Conservation (phyloP, 2,113 vertebrate species). For the Clupea harengus region DNA sequence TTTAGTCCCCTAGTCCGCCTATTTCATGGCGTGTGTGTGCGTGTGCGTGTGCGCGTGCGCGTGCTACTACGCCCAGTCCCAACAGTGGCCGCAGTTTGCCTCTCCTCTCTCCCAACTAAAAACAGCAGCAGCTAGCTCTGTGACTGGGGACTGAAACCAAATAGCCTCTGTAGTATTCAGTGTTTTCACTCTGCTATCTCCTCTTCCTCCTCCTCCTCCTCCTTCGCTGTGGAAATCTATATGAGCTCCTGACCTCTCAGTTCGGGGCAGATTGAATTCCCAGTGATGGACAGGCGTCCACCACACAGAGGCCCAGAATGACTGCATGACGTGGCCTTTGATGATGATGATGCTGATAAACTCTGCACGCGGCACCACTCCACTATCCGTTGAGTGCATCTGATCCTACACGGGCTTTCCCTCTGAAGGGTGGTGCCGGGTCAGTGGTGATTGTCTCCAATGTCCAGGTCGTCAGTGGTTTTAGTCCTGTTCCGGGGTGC, state of each 20-base stretch:
- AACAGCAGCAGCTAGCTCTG: not conserved
- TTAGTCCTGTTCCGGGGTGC: not conserved
- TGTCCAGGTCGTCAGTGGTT: not conserved
- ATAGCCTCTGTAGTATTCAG: not conserved
- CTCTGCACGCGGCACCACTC: too few relatives aligned
- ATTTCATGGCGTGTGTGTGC: conserved; percentile 19
- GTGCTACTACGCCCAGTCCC: not conserved
- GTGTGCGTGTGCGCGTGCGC: not conserved
- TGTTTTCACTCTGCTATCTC: not conserved
- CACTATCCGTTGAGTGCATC: not conserved
- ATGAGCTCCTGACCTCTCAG: not conserved
- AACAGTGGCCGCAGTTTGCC: not conserved
- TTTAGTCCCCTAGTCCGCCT: not conserved
- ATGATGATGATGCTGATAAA: not conserved
- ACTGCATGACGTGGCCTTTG: not conserved
- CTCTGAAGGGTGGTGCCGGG: too few relatives aligned
- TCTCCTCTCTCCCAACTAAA: not conserved
- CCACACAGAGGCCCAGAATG: not conserved
- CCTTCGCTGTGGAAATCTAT: not conserved
- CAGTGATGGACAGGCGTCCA: not conserved
- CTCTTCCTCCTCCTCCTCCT: not conserved
- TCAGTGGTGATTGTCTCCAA: too few relatives aligned
- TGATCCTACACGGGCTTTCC: too few relatives aligned
- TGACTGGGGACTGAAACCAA: conserved; percentile 2
- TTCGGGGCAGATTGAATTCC: not conserved